Conservation (phyloP, 2,797 vertebrate genomes). For the Garrulus glandarius region DNA sequence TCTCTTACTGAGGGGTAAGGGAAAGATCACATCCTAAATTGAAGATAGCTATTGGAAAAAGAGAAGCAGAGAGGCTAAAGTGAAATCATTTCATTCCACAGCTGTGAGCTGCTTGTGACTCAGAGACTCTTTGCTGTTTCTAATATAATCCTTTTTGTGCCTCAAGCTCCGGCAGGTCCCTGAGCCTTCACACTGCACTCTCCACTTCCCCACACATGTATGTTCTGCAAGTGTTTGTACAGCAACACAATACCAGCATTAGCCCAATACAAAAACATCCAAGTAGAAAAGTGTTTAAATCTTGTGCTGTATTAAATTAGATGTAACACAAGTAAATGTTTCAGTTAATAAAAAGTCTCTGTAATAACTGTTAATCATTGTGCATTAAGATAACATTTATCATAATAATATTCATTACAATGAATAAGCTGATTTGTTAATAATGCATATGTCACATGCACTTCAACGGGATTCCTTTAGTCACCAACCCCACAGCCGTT, state of each 20-base stretch:
- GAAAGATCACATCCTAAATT: background rate
- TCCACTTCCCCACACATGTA: background rate
- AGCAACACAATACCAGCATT: conserved; percentile 61
- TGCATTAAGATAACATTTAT: conserved; percentile 38
- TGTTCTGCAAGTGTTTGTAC: conserved; percentile 17
- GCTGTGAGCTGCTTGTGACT: background rate
- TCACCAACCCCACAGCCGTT: background rate
- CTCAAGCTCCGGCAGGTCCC: background rate
- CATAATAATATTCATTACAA: conserved; percentile 25
- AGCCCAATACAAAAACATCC: conserved; percentile 27
- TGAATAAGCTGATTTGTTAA: conserved; percentile 19
- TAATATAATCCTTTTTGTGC: background rate
- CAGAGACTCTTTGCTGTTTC: background rate
- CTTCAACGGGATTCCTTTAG: background rate
- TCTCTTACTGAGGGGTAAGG: background rate
- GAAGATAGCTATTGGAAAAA: background rate
- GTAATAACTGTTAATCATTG: conserved; percentile 20
- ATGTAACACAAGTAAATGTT: conserved; percentile 20
- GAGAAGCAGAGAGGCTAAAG: background rate
- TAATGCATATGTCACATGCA: background rate
- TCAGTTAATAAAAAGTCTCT: conserved; percentile 12
- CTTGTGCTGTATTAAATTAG: background rate
- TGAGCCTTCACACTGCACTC: background rate
- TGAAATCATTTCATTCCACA: background rate
- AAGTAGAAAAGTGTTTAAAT: background rate